Percentiles rank a stretch among this genome's conserved stretches.
phyloP scores from a whole-genome alignment of 2,888 invertebrate genomes.

The Phyllotreta striolata region DNA sequence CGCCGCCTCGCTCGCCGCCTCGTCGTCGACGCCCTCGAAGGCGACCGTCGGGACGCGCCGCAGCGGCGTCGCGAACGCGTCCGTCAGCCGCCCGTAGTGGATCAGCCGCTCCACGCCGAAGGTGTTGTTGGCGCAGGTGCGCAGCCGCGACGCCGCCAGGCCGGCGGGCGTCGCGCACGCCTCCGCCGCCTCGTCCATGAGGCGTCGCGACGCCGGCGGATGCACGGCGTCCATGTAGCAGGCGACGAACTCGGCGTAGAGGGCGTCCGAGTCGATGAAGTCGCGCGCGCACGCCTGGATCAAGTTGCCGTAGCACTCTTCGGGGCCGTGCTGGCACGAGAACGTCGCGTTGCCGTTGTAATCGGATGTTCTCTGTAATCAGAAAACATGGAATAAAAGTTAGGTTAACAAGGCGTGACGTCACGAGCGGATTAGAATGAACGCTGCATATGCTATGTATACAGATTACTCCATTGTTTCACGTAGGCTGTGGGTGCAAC shows the following conservation, averaged over 20 bases:
- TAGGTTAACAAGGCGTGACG: no score
- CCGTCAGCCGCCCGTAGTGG: constrained; percentile 18
- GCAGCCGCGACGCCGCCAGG: constrained; percentile 6
- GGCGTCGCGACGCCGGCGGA: neutral
- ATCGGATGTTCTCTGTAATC: constrained; percentile 13
- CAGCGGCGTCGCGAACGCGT: constrained; percentile 27
- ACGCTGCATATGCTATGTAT: no score
- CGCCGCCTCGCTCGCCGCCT: constrained; percentile 17
- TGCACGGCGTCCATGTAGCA: constrained; percentile 64
- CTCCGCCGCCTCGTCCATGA: constrained; percentile 9
- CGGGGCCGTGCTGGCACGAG: constrained; percentile 62
- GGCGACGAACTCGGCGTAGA: constrained; percentile 64
- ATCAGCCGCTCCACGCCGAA: constrained; percentile 16
- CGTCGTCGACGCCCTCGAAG: constrained; percentile 13
- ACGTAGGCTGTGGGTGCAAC: no score
- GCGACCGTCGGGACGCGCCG: constrained; percentile 25
- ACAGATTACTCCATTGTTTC: no score
- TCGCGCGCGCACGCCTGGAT: constrained; percentile 62
- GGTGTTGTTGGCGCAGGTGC: constrained; percentile 7
- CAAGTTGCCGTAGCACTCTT: constrained; percentile 64
- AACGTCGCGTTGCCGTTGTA: constrained; percentile 54
- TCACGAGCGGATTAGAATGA: no score
- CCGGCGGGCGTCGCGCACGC: constrained; percentile 1
- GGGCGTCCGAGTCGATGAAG: constrained; percentile 43
- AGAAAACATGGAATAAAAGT: no score